A percentile compares a stretch with the other conserved stretches of the same genome.
These are phyloP conservation scores for Larimichthys polyactis DNA, from an alignment of 2,113 vertebrate genomes.

Conservation along the genomic window DNA sequence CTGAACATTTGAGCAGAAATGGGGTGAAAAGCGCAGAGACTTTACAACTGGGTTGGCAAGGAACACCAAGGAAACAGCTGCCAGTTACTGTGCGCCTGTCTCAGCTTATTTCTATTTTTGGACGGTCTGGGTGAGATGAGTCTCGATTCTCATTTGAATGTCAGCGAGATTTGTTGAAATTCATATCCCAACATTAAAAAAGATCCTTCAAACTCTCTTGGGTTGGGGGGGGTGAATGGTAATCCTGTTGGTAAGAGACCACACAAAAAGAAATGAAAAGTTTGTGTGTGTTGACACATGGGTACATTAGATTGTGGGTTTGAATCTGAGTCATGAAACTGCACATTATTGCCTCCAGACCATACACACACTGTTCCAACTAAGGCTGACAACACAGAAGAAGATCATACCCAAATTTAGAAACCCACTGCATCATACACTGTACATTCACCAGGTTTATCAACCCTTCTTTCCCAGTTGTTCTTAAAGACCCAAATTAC, in stretches of 20 bases:
- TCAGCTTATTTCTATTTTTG: conserved; percentile 60
- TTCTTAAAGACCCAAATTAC: too few relatives aligned
- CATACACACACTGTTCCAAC: not conserved
- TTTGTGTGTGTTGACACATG: not conserved
- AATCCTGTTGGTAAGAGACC: conserved; percentile 8
- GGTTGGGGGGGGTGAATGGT: not conserved
- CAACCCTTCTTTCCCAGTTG: not conserved
- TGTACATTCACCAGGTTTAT: not conserved
- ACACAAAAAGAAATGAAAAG: conserved; percentile 12
- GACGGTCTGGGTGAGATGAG: conserved; percentile 33
- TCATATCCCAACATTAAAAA: conserved; percentile 39
- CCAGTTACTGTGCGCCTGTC: conserved; percentile 28
- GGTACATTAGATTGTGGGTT: conserved; percentile 12
- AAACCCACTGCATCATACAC: not conserved
- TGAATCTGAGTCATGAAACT: conserved; percentile 22
- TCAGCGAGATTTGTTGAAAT: conserved; percentile 49
- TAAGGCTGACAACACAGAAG: not conserved
- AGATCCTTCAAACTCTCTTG: conserved; percentile 7
- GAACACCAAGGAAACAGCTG: conserved; percentile 52
- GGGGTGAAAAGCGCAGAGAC: conserved; percentile 29
- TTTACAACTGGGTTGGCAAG: conserved; percentile 47
- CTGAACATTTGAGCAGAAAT: conserved; percentile 23
- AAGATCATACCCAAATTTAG: conserved; percentile 13
- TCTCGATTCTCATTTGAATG: conserved; percentile 57
- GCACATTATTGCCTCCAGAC: conserved; percentile 12